Conservation (phyloP, 1,140 invertebrate species). For the Drosophila pseudoananassae region DNA sequence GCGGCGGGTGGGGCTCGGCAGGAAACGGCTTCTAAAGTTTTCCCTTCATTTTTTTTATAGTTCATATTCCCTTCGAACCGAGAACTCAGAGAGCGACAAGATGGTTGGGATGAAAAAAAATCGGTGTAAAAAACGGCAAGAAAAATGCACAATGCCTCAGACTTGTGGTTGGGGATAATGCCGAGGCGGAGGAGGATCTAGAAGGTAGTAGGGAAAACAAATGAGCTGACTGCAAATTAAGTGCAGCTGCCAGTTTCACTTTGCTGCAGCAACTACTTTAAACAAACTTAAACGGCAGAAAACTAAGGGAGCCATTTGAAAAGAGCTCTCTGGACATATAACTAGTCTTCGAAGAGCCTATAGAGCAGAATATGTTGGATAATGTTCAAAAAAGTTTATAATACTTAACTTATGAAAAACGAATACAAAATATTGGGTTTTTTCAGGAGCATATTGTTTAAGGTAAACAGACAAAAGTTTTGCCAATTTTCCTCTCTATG, state of each 20-base stretch:
- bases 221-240: slow-evolving; percentile 78
- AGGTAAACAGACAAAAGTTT: no score
- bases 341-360: background rate
- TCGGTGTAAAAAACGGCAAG: slow-evolving; percentile 3
- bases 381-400: no score
- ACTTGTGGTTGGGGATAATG: slow-evolving; percentile 17
- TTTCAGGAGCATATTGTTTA: no score
- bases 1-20: slow-evolving; percentile 3
- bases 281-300: slow-evolving; percentile 55
- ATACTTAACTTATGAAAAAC: no score
- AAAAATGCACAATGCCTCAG: slow-evolving; percentile 36
- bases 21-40: slow-evolving; percentile 58
- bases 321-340: background rate
- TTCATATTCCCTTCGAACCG: slow-evolving; percentile 40
- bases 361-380: no score
- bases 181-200: background rate
- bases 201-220: slow-evolving; percentile 33
- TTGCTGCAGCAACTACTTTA: slow-evolving; percentile 64
- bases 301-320: slow-evolving; percentile 65
- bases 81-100: slow-evolving; percentile 12
- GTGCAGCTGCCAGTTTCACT: slow-evolving; percentile 76
- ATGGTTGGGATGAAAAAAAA: slow-evolving; percentile 19
- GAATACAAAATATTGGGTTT: no score
- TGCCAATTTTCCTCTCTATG: no score
- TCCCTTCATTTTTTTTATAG: slow-evolving; percentile 23